Base-by-base conservation (phyloP, 2,113 vertebrate genomes). In the Bujurquina vittata region DNA sequence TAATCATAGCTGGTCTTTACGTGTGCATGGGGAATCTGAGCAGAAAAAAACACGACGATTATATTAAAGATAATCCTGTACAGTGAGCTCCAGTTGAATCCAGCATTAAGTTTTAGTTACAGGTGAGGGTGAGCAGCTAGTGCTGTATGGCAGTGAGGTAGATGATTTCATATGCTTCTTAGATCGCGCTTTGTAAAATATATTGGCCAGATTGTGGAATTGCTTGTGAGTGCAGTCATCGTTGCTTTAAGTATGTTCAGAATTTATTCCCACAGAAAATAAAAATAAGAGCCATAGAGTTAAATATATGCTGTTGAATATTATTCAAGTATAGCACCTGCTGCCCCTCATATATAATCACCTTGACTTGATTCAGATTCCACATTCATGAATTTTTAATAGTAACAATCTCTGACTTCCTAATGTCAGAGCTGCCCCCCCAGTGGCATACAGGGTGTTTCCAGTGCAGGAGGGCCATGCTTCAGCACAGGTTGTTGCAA, bases 371-470 rank as follows among this genome's bases (percentile, higher is more conserved):
- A 58, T 56, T 65, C 43, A 23, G 11, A 55, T 10, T 63, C 59
- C 22, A 37, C n/a, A 37, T 23, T 26, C 37, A 67, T 67, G n/a
- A 46, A 46, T 67, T 67, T 59, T 14, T 54, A 79, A 37, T 15
- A 3, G 10, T 3, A 49, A 31, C 10, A 4, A 5, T 75, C 9
- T n/a, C 9, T 74, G 11, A 54, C 22, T n/a, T 31, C 31, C 60
- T 35, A 58, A 5, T 15, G 37, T 46, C 23, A 46, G 37, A 65
- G 37, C 37, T 4, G 12, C 57, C 2, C 52, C 75, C 62, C 59
- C 20, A 5, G 7, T 73, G 88, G 83, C 35, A 57, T 31, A 90
- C 88, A 90, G 87, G 87, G 86, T 92, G 52, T 73, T 57, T 54
- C 82, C 58, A 80, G 83, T 67, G 60, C 76, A 76, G 74, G 17